Evolutionary conservation across 2,888 invertebrate species (phyloP).

Genomic region (Lycaena phlaeas): DNA sequence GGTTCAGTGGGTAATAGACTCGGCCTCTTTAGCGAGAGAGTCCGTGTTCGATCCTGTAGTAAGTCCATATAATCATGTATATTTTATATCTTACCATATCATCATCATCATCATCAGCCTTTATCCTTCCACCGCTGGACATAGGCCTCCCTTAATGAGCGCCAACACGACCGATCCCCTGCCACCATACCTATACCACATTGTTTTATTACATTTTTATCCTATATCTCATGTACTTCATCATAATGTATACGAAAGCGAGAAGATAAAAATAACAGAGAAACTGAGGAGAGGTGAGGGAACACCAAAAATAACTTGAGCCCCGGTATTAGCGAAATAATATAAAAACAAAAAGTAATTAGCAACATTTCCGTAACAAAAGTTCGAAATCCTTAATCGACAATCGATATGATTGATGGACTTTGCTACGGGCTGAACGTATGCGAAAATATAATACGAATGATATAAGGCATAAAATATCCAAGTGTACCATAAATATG

Average conservation of each 20-base stretch:
- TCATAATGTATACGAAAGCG: neutral
- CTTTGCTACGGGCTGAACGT: slow-evolving; percentile 13
- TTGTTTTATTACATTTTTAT: too few species aligned
- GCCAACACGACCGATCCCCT: too few species aligned
- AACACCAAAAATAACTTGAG: neutral
- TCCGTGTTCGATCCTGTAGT: too few species aligned
- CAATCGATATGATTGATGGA: slow-evolving; percentile 17
- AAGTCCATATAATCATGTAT: too few species aligned
- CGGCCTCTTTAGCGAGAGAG: too few species aligned
- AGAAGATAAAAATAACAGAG: neutral
- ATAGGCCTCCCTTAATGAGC: too few species aligned
- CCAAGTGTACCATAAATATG: slow-evolving; percentile 8
- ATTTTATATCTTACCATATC: too few species aligned
- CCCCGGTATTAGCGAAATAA: neutral
- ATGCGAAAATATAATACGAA: slow-evolving; percentile 8
- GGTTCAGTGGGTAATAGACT: too few species aligned
- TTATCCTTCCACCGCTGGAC: too few species aligned
- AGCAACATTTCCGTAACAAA: slow-evolving; percentile 13
- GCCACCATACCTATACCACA: too few species aligned
- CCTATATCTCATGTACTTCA: too few species aligned
- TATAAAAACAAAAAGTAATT: slow-evolving; percentile 18
- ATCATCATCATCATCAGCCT: too few species aligned
- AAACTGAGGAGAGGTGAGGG: neutral
- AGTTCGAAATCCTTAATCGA: slow-evolving; percentile 18
- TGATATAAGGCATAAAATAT: slow-evolving; percentile 6